Evolutionary conservation across 2,113 vertebrate species (phyloP), one percentile per base, ranked within the genome.

Genomic region (Chionomys nivalis): DNA sequence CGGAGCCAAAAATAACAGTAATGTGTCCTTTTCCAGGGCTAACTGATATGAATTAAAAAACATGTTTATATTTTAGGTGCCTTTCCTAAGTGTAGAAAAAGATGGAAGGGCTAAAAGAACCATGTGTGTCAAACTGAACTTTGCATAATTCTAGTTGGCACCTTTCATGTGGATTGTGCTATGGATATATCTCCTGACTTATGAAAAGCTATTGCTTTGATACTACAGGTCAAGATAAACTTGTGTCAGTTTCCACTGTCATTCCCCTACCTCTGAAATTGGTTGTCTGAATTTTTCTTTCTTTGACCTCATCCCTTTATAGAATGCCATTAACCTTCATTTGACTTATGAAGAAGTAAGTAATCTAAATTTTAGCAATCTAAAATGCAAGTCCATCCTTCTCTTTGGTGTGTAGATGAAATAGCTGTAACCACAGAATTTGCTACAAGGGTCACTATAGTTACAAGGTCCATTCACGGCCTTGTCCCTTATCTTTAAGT

Each of bases 271-370:
- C 52, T 77, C 49, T 91, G 52, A 83, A 58, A 0, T 83, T 3
- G 33, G 10, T 78, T 36, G 7, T 55, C 7, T 55, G 36, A n/a
- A 73, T 36, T 28, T 61, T 52, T 0, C n/a, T 88, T 85, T 86
- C 39, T 90, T 76, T 86, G 33, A 26, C 42, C 9, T 89, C 42
- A 73, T 76, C 7, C 5, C 11, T 10, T 92, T 10, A n/a, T 42
- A 12, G 39, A 75, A 76, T 14, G n/a, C 47, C 42, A 88, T 11
- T 42, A 7, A 63, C 12, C 10, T 24, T 36, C 16, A 11, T 44
- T 94, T 66, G 63, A 70, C 23, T 78, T 66, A 85, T 73, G 36
- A 93, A 39, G 47, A 83, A 44, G 58, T 73, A 52, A 52, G 39
- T n/a, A 3, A 47, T 44, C 52, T 55, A 55, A 55, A 55, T 55